Base-by-base conservation (phyloP, 2,113 vertebrate genomes). In the Dicerorhinus sumatrensis region DNA sequence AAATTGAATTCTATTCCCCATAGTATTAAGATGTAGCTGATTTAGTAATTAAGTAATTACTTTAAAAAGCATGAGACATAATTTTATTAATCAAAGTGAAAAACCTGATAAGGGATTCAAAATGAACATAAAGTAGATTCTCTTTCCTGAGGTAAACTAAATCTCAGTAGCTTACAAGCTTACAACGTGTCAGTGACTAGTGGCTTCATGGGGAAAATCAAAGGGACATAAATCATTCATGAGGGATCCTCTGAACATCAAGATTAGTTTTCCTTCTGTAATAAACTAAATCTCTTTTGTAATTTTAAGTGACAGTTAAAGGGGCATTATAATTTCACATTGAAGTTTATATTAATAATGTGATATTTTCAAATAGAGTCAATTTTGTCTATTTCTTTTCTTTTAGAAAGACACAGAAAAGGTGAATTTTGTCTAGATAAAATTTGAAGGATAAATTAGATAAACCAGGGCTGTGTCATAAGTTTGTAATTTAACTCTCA, bases 41-140 rank as follows among this genome's bases (percentile, higher is more conserved):
- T 92, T 95, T 92, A 80, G 21, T 96, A 95, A 97, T 96, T 90
- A 95, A 79, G 62, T 86, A 94, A 96, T 96, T 96, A 69, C n/a
- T 72, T 94, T 96, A 39, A 92, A 89, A 97, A 97, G 69, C 63
- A 91, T 63, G 58, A 96, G 36, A 56, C 11, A 27, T 94, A 89
- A 97, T 97, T 96, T 92, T 80, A 96, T 97, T 96, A 93, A 97
- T 94, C 84, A 84, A 95, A 94, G 60, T 73, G 23, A 92, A 96
- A 95, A 90, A 76, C 33, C 63, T 92, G 83, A 91, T 86, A 91
- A 96, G 91, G 36, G 51, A n/a, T 75, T 69, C 87, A 95, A 95
- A 97, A 77, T 90, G 90, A 96, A 94, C 18, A 77, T 80, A 84
- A 69, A 87, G 48, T 80, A 73, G 11, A 25, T 36, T 83, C 85